Evolutionary conservation across 2,888 invertebrate species (phyloP), one percentile per base, ranked within the genome.

Genomic region (Ichneumoninae sp.): DNA sequence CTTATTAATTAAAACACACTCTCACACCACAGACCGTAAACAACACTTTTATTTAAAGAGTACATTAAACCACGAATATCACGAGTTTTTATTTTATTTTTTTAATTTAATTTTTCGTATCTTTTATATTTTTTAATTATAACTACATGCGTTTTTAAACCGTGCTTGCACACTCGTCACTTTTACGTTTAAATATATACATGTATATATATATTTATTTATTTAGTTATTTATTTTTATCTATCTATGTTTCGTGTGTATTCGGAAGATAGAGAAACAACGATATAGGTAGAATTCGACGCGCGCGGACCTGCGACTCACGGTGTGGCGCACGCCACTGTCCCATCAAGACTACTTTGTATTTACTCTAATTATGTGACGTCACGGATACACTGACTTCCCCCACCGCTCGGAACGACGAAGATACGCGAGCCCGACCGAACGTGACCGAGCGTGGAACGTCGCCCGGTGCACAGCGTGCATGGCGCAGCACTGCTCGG

Each of bases 281-380:
- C 60, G 76, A 60, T 71, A 68, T 72, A 82, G 60, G 52, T 76
- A 82, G 84, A 87, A 86, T 88, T 87, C 86, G 87, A 89, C 91
- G 90, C 92, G 91, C 91, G 91, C 91, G 91, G 91, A 92, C 90
- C 90, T 91, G 90, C 92, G 92, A 92, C 92, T 92, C 90, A 91
- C 91, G 93, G 92, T 93, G 93, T 93, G 94, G 94, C 94, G 94
- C 95, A 95, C 95, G 95, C 95, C 95, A 95, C 95, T 94, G 94
- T 94, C 95, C 95, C 95, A 94, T 94, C 94, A 93, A 93, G 95
- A 95, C 95, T 95, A 95, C 95, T 95, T 95, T 95, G 95, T 95
- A 95, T 95, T 95, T 95, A 95, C 95, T 95, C 95, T 95, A 95
- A 95, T 95, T 95, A 95, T 95, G 94, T 95, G 95, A 95, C 95